These are phyloP conservation scores for Nyctibius bracteatus DNA, from an alignment of 2,113 vertebrate species.

Conservation along the genomic window DNA sequence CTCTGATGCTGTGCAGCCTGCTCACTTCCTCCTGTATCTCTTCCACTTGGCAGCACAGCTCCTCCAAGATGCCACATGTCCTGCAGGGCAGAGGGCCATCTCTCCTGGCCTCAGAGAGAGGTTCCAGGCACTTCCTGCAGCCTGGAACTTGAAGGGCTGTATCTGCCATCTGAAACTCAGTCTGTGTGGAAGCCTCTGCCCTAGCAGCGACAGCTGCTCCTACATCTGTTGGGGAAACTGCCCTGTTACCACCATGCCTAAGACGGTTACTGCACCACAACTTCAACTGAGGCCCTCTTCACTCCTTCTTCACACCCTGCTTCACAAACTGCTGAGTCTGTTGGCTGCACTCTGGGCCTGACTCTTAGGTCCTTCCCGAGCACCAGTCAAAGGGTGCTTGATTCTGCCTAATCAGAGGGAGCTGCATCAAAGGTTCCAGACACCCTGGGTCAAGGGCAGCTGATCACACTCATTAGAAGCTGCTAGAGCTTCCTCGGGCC, in stretches of 20 bases:
- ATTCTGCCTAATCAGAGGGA: not conserved
- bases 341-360: not conserved
- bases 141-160: not conserved
- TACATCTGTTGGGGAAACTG: not conserved
- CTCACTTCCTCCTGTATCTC: rapidly evolving
- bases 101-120: not conserved
- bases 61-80: rapidly evolving
- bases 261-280: not conserved
- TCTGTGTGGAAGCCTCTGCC: not conserved
- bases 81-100: not conserved
- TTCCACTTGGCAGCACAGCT: not conserved
- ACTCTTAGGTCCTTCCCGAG: not conserved
- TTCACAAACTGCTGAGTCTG: not conserved
- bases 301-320: not conserved
- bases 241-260: not conserved
- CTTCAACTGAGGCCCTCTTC: rapidly evolving
- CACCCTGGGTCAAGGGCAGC: not conserved
- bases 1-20: not conserved
- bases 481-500: not conserved
- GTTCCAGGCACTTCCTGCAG: not conserved
- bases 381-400: not conserved
- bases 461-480: not conserved
- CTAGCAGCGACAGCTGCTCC: not conserved
- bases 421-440: not conserved
- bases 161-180: not conserved